Percentiles rank a stretch among this genome's conserved stretches.
Conservation (phyloP, 2,888 invertebrate genomes). For the Elegia similella region DNA sequence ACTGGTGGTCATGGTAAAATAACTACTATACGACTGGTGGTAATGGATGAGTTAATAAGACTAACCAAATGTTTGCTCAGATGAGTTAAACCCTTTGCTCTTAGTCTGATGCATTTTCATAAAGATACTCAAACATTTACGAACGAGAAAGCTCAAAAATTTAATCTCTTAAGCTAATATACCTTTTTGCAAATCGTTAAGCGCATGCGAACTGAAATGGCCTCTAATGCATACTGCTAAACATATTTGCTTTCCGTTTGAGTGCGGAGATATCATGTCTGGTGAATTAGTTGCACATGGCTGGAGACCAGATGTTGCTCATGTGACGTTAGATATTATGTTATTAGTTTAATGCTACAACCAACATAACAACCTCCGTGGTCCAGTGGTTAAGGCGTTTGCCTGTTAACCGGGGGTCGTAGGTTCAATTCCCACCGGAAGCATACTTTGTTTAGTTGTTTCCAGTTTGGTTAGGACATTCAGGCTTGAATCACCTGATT, state of each 20-base stretch:
- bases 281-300: constrained; percentile 22
- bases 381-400: too few relatives aligned
- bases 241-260: constrained; percentile 23
- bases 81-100: neutral
- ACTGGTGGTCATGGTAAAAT: too few relatives aligned
- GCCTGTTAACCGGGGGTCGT: too few relatives aligned
- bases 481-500: too few relatives aligned
- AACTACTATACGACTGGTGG: too few relatives aligned
- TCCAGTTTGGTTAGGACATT: too few relatives aligned
- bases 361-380: too few relatives aligned
- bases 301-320: constrained; percentile 4
- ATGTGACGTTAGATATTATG: neutral
- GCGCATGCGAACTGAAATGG: constrained; percentile 14
- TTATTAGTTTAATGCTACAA: too few relatives aligned
- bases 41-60: too few relatives aligned
- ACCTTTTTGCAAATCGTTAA: neutral
- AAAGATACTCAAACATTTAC: neutral
- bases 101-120: neutral
- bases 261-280: constrained; percentile 19
- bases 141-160: constrained; percentile 1
- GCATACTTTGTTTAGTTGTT: too few relatives aligned
- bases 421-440: too few relatives aligned
- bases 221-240: constrained; percentile 18
- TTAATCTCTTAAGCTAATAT: constrained; percentile 5
- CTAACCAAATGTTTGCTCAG: too few relatives aligned